Conservation (phyloP, 2,797 vertebrate genomes). For the Centroberyx gerrardi region DNA sequence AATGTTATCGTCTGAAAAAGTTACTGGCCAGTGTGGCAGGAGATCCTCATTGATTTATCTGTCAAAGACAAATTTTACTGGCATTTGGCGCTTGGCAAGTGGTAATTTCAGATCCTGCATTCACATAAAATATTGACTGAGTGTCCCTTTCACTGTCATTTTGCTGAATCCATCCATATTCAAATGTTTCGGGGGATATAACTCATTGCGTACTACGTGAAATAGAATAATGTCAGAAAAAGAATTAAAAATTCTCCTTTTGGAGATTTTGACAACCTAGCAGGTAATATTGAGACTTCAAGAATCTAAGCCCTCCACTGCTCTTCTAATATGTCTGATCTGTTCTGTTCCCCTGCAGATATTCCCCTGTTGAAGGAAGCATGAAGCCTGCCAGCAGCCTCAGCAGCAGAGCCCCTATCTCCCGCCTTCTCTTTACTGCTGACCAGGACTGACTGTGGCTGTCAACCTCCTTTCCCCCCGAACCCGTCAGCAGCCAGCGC, state of each 20-base stretch:
- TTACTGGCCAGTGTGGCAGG: no score
- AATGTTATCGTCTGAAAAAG: no score
- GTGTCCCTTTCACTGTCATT: no score
- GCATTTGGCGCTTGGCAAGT: no score
- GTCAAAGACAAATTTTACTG: no score
- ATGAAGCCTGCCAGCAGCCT: slow-evolving; percentile 85
- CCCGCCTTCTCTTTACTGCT: slow-evolving; percentile 65
- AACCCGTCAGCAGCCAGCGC: slow-evolving; percentile 56
- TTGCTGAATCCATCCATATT: neutral
- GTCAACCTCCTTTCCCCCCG: slow-evolving; percentile 52
- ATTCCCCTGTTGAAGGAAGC: slow-evolving; percentile 98
- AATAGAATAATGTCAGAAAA: no score
- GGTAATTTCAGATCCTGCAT: no score
- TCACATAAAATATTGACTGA: no score
- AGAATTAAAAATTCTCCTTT: no score
- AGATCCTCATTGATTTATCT: no score
- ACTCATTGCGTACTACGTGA: neutral
- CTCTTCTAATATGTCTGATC: slow-evolving; percentile 38
- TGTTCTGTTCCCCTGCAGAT: slow-evolving; percentile 84
- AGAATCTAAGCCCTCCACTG: neutral
- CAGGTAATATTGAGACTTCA: no score
- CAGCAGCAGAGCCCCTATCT: slow-evolving; percentile 55
- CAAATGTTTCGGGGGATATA: slow-evolving; percentile 4
- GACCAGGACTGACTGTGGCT: slow-evolving; percentile 81
- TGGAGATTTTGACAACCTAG: no score